Conservation (phyloP, 2,113 vertebrate genomes). For the Sylvilagus bachmani region DNA sequence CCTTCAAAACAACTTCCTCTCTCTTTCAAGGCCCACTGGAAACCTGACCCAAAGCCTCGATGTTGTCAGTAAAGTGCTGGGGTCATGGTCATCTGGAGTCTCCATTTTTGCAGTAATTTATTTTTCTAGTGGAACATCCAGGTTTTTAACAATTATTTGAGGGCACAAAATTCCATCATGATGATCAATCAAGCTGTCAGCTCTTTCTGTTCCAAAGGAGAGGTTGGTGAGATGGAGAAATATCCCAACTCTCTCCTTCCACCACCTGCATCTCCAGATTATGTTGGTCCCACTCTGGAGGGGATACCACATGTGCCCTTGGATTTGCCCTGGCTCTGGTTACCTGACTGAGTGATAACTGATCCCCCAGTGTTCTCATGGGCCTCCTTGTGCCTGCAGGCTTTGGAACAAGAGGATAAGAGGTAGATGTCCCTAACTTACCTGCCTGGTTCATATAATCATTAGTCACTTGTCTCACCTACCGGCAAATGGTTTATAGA, state of each 20-base stretch:
- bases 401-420: not conserved
- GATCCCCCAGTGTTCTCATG: not conserved
- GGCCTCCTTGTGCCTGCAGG: not conserved
- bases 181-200: slow-evolving; percentile 70
- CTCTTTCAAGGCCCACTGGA: slow-evolving; percentile 16
- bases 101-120: slow-evolving; percentile 65
- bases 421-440: not conserved
- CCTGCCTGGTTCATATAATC: not conserved
- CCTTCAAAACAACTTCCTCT: slow-evolving; percentile 52
- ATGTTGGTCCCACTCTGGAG: not conserved
- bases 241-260: not conserved
- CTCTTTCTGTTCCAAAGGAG: slow-evolving; percentile 59
- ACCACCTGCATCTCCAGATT: not conserved
- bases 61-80: slow-evolving; percentile 48
- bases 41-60: not conserved
- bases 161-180: slow-evolving; percentile 61
- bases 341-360: not conserved
- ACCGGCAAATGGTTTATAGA: not conserved
- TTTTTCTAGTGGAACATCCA: slow-evolving; percentile 70
- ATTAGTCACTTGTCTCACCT: not conserved
- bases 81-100: slow-evolving; percentile 21
- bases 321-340: not conserved
- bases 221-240: slow-evolving; percentile 55
- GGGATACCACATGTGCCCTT: not conserved
- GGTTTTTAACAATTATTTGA: slow-evolving; percentile 73